Base-by-base conservation (phyloP, 2,797 vertebrate genomes). In the Eutrigla gurnardus region DNA sequence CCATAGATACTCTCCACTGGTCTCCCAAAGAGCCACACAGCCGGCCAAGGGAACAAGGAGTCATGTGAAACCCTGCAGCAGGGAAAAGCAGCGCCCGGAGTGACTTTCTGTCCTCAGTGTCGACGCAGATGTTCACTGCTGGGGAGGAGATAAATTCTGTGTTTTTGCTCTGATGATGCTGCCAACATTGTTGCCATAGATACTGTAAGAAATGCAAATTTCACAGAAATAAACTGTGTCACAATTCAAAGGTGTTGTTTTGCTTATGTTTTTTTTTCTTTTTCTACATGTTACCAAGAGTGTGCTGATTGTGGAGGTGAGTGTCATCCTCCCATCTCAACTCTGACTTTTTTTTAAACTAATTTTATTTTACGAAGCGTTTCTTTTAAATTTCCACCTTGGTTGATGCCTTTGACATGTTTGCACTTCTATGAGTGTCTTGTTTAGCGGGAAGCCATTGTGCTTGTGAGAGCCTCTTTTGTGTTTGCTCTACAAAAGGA, bases 301-400 rank as follows among this genome's bases (percentile, higher is more conserved):
- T 15, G 93, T 93, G 50, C 89, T 94, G 43, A 85, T 93, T 65
- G 92, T 94, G 4, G 93, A 94, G 92, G 93, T 94, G 81, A 92
- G 93, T 89, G 14, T 47, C 5, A 36, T 33, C 18, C 17, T 46
- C 33, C 6, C 6, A 12, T 42, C 33, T 25, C 25, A 25, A 25
- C 25, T 25, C 25, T 25, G 25, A 25, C 25, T 25, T 25, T 25
- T 25, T 25, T 25, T 25, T 25, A 25, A 25, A 25, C 25, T 25
- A 25, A 25, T 25, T 25, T 25, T 25, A 25, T 25, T 25, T 25
- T 25, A 25, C 25, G 25, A 25, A 72, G 39, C 39, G 10, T 39
- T 46, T 18, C 46, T 61, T 65, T 63, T n/a, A 36, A 17, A 58
- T 73, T 7, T 45, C 3, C 12, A 47, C 42, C 7, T 36, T 40